These are phyloP conservation scores for Thera britannica DNA, from an alignment of 2,888 invertebrate species.

Conservation along the genomic window DNA sequence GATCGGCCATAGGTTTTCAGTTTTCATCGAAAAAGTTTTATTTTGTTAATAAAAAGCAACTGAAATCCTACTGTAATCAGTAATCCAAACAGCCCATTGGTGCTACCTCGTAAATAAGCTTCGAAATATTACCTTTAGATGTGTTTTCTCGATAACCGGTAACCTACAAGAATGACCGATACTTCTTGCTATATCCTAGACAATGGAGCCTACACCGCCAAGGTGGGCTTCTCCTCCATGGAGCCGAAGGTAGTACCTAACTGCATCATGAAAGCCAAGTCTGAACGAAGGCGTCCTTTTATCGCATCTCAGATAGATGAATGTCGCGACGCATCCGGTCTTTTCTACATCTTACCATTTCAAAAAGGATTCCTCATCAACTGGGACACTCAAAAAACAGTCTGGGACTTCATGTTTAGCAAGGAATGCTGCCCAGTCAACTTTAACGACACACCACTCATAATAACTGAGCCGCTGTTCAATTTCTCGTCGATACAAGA, in stretches of 20 bases:
- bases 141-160: background rate
- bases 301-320: constrained; percentile 97
- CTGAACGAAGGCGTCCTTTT: constrained; percentile 96
- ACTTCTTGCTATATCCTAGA: constrained; percentile 10
- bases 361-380: constrained; percentile 98
- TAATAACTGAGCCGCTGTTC: constrained; percentile 97
- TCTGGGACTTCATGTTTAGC: constrained; percentile 91
- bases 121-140: background rate
- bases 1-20: too few relatives aligned
- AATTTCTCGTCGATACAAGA: constrained; percentile 97
- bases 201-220: constrained; percentile 92
- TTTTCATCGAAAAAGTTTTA: too few relatives aligned
- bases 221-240: constrained; percentile 91
- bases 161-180: background rate
- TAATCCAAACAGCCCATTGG: too few relatives aligned
- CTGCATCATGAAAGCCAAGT: constrained; percentile 99
- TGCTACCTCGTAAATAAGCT: too few relatives aligned
- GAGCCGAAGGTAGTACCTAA: constrained; percentile 94
- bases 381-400: constrained; percentile 97
- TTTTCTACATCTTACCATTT: constrained; percentile 97
- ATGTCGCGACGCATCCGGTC: constrained; percentile 96
- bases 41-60: too few relatives aligned
- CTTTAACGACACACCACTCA: constrained; percentile 76
- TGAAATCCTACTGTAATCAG: too few relatives aligned
- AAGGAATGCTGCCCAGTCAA: constrained; percentile 92